A percentile compares a stretch with the other conserved stretches of the same genome.
Conservation (phyloP, 2,113 vertebrate genomes). For the Antidorcas marsupialis region DNA sequence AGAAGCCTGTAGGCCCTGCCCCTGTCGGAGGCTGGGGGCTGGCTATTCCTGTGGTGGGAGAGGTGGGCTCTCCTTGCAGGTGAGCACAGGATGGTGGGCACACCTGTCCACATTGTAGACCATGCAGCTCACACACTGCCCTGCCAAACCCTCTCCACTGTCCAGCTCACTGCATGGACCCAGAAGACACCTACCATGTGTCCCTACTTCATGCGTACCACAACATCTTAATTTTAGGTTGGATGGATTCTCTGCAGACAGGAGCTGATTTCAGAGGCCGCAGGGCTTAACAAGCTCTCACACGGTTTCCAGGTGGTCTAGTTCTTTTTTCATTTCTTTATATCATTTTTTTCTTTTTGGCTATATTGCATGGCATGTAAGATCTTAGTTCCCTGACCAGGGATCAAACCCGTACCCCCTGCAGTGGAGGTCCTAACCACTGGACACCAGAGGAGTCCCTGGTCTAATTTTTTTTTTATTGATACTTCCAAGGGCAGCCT, state of each 20-base stretch:
- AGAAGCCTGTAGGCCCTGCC: background rate
- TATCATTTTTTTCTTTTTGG: background rate
- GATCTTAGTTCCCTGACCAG: background rate
- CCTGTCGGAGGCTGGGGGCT: background rate
- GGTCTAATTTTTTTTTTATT: background rate
- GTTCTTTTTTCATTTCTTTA: background rate
- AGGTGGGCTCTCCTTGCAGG: background rate
- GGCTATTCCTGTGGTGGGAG: background rate
- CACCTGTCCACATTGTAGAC: background rate
- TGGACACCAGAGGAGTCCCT: background rate
- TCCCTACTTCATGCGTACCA: rapidly evolving
- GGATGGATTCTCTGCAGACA: background rate
- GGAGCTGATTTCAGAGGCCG: background rate
- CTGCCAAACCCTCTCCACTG: background rate
- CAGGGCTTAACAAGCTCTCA: background rate
- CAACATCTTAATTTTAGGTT: background rate
- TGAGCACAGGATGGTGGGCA: background rate
- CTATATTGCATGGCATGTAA: rapidly evolving
- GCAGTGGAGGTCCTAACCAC: background rate
- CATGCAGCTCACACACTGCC: background rate
- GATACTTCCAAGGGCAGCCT: background rate
- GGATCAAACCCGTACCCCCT: background rate
- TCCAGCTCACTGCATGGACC: background rate
- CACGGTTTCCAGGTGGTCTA: background rate
- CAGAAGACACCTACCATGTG: background rate